A percentile compares a stretch with the other conserved stretches of the same genome.
phyloP scores from a whole-genome alignment of 1,140 invertebrate species.

The Meloidogyne floridensis region DNA sequence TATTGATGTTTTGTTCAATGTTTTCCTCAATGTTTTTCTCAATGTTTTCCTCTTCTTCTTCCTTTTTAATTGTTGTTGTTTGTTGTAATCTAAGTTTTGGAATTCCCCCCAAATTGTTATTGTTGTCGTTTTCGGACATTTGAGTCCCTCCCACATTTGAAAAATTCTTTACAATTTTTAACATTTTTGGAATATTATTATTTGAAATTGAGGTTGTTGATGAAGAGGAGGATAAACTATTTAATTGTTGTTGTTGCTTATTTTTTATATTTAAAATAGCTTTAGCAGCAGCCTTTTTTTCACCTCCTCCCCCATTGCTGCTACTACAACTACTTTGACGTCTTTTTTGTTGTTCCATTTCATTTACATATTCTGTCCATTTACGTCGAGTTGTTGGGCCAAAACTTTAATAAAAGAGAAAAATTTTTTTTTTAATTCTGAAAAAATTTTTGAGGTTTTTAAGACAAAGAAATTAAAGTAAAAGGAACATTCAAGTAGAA shows the following conservation, averaged over 20 bases:
- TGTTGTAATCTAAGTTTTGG: slow-evolving; percentile 5
- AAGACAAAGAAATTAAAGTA: too few relatives aligned
- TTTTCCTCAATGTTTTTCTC: background rate
- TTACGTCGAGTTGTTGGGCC: slow-evolving; percentile 59
- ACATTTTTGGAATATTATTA: background rate
- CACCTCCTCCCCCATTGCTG: background rate
- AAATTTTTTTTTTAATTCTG: slow-evolving; percentile 15
- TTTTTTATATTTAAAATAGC: slow-evolving; percentile 35
- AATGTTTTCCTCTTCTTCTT: background rate
- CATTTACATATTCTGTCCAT: slow-evolving; percentile 55
- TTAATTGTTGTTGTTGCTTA: background rate
- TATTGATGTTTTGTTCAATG: background rate
- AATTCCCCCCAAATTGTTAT: background rate
- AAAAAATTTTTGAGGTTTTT: background rate
- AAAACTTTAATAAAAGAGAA: slow-evolving; percentile 29
- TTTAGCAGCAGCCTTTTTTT: slow-evolving; percentile 9
- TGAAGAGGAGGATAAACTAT: too few relatives aligned
- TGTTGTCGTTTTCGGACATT: background rate
- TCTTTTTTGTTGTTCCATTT: slow-evolving; percentile 51
- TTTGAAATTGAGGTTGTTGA: background rate
- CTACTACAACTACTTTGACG: slow-evolving; percentile 30
- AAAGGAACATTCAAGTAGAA: too few relatives aligned
- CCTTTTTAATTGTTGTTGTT: background rate
- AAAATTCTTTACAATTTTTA: slow-evolving; percentile 1
- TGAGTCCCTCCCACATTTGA: background rate